Conservation (phyloP, 2,888 invertebrate genomes). For the Glomeris marginata region DNA sequence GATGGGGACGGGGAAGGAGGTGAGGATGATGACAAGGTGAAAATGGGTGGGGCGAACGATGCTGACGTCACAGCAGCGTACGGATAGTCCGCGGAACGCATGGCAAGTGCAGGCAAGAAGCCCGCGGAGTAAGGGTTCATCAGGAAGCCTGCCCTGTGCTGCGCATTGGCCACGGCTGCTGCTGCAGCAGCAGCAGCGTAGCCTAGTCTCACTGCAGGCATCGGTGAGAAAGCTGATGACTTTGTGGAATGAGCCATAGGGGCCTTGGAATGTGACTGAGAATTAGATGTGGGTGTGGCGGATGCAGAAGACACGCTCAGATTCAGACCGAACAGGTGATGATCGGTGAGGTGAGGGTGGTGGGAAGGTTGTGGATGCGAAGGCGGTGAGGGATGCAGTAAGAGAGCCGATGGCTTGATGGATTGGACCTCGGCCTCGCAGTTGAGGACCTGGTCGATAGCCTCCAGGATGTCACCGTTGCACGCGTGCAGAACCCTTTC, state of each 20-base stretch:
- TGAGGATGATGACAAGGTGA: no score
- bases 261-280: constrained; percentile 41
- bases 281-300: constrained; percentile 24
- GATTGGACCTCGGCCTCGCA: background rate
- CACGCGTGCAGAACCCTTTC: constrained; percentile 68
- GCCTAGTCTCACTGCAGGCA: background rate
- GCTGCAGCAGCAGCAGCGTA: constrained; percentile 10
- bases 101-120: constrained; percentile 12
- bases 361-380: background rate
- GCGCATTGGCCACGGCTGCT: constrained; percentile 8
- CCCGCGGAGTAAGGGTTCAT: constrained; percentile 13
- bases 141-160: constrained; percentile 10
- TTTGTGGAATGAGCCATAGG: constrained; percentile 55
- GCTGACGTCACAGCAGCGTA: no score
- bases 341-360: background rate
- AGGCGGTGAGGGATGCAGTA: background rate
- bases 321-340: background rate
- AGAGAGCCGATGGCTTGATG: background rate
- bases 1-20: no score
- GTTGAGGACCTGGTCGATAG: constrained; percentile 66
- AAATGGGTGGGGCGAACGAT: no score
- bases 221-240: constrained; percentile 12
- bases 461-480: constrained; percentile 77
- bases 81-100: constrained; percentile 7
- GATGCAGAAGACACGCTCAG: background rate